Base-by-base conservation (phyloP, 2,113 vertebrate genomes). In the Lamprotornis superbus region DNA sequence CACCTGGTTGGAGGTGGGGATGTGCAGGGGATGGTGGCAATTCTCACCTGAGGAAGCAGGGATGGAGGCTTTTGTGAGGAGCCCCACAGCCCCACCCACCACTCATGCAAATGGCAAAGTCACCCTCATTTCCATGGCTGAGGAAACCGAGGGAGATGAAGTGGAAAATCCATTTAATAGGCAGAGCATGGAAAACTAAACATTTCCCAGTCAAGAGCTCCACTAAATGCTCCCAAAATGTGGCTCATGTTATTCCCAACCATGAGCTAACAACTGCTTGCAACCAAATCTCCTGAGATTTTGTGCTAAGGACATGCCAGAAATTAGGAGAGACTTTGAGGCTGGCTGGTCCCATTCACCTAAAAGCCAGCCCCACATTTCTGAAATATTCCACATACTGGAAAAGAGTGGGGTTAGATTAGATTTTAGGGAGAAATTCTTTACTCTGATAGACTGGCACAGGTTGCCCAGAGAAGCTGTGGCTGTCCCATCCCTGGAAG, bases 61-160 rank as follows among this genome's bases (percentile, higher is more conserved):
- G 52, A 84, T 46, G 44, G 78, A 87, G 68, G 59, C 40, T 56
- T n/a, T 4, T 44, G 42, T 17, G 77, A 67, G 53, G 47, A 70
- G 49, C 20, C 71, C 57, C 52, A 9, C 20, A 37, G 60, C 79
- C n/a, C 28, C 84, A 95, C 77, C 57, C n/a, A 39, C 5, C 63
- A 3, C 78, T 87, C 65, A 61, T 30, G 67, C 79, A 81, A 92
- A 96, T 3, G 35, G 55, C n/a, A 55, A 73, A 95, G 90, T 90
- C 83, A 89, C 67, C 63, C 63, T 90, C 49, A 14, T 73, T 92
- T 92, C 68, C 81, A 83, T 12, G 86, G 83, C 71, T 71, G 56
- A 87, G 64, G 88, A 90, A 86, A 86, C 27, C 27, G 0, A 2
- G 50, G 39, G 55, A 81, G 76, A 57, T 52, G 86, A 84, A 64